Evolutionary conservation across 2,113 vertebrate species (phyloP).

Genomic region (Nibea coibor): DNA sequence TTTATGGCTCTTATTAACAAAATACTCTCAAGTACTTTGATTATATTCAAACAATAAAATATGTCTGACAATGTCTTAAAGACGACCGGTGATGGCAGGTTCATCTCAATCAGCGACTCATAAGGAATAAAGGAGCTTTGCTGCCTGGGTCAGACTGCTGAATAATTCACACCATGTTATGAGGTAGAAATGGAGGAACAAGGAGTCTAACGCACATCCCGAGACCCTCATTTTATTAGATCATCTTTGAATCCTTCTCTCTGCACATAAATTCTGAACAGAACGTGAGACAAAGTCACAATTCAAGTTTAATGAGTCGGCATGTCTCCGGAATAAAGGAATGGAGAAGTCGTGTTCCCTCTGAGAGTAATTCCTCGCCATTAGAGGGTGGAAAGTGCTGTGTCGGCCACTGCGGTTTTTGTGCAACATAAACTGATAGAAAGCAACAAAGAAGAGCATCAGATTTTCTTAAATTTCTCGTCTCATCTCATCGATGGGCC

Average conservation of each 20-base stretch:
- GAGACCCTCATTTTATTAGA: conserved; percentile 65
- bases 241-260: conserved; percentile 55
- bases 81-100: conserved; percentile 29
- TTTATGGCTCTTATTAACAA: conserved; percentile 58
- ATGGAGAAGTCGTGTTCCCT: conserved; percentile 61
- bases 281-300: conserved; percentile 57
- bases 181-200: conserved; percentile 48
- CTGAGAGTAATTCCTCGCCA: conserved; percentile 48
- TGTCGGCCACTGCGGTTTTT: conserved; percentile 25
- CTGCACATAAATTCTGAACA: conserved; percentile 50
- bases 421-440: conserved; percentile 12
- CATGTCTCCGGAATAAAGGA: conserved; percentile 63
- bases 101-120: conserved; percentile 32
- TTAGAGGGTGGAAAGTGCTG: conserved; percentile 43
- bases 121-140: conserved; percentile 22
- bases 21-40: conserved; percentile 41
- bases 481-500: no score
- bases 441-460: background rate
- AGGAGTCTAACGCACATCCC: conserved; percentile 45
- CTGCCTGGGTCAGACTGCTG: conserved; percentile 46
- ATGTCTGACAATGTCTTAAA: conserved; percentile 48
- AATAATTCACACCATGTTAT: conserved; percentile 70
- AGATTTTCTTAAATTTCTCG: background rate
- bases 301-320: conserved; percentile 75
- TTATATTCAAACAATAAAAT: conserved; percentile 58